These are phyloP conservation scores for Stichodactyla helianthus DNA, from an alignment of 64 coral and sea anemone species.

Conservation along the genomic window DNA sequence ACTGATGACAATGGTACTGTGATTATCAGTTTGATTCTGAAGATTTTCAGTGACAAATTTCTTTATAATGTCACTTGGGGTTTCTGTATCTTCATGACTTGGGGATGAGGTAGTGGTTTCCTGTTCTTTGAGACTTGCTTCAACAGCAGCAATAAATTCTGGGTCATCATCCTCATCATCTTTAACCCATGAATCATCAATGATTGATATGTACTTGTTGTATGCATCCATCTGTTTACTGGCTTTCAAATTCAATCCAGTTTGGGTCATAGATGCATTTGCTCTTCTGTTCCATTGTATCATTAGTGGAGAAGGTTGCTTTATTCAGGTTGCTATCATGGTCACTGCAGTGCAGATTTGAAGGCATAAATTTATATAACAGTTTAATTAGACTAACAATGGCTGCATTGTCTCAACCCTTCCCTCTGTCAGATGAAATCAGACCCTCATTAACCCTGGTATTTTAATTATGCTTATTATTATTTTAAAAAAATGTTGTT, in stretches of 20 bases:
- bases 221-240: background rate
- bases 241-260: background rate
- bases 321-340: background rate
- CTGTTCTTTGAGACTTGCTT: conserved; percentile 25
- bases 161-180: conserved; percentile 33
- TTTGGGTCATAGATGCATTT: background rate
- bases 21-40: conserved; percentile 9
- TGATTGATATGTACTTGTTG: background rate
- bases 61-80: background rate
- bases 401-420: too few species aligned
- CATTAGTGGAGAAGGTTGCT: background rate
- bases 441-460: too few species aligned
- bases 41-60: conserved; percentile 19
- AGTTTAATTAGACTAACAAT: too few species aligned
- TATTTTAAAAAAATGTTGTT: too few species aligned
- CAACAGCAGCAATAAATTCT: conserved; percentile 49
- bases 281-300: too few species aligned
- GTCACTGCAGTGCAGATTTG: too few species aligned
- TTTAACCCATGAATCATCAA: conserved; percentile 27
- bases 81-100: background rate
- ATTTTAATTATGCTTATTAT: too few species aligned
- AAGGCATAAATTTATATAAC: too few species aligned
- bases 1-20: conserved; percentile 42
- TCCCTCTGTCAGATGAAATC: too few species aligned
- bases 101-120: conserved; percentile 11